These are phyloP conservation scores for Helostoma temminkii DNA, from an alignment of 2,797 vertebrate species.

Conservation along the genomic window DNA sequence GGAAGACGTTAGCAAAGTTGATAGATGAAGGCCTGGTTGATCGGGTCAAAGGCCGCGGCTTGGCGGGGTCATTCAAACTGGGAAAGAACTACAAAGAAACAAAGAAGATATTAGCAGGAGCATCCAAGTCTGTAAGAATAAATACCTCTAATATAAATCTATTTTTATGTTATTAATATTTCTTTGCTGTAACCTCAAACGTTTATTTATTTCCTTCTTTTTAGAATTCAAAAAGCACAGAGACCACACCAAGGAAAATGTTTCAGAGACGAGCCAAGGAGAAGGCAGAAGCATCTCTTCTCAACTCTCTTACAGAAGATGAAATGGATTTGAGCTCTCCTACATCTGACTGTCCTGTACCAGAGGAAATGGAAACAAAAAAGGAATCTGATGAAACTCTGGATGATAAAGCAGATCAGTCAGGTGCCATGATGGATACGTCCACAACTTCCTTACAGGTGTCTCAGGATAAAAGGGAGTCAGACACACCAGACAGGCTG, in stretches of 20 bases:
- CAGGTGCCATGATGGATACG: constrained; percentile 12
- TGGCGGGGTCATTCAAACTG: constrained; percentile 94
- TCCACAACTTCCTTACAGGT: constrained; percentile 23
- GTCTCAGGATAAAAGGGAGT: constrained; percentile 44
- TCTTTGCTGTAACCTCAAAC: background rate
- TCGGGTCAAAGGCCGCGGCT: constrained; percentile 94
- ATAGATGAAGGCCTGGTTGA: constrained; percentile 90
- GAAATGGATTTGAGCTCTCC: constrained; percentile 53
- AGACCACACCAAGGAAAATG: constrained; percentile 73
- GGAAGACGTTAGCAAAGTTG: constrained; percentile 90
- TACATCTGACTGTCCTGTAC: constrained; percentile 54
- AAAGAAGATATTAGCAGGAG: constrained; percentile 76
- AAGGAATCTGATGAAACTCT: constrained; percentile 63
- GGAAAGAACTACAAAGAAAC: constrained; percentile 95
- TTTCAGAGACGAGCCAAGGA: constrained; percentile 83
- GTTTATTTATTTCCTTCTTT: constrained; percentile 22
- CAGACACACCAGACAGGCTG: constrained; percentile 37
- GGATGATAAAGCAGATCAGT: constrained; percentile 36
- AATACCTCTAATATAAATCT: background rate
- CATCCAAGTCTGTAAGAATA: constrained; percentile 87
- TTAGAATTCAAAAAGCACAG: constrained; percentile 64
- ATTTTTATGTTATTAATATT: background rate
- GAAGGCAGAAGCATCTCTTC: constrained; percentile 78
- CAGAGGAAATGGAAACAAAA: constrained; percentile 69
- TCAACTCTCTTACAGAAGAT: constrained; percentile 76